Evolutionary conservation across 92 coral and sea anemone genomes (phyloP).

Genomic region (Umimayanthus kanabou): DNA sequence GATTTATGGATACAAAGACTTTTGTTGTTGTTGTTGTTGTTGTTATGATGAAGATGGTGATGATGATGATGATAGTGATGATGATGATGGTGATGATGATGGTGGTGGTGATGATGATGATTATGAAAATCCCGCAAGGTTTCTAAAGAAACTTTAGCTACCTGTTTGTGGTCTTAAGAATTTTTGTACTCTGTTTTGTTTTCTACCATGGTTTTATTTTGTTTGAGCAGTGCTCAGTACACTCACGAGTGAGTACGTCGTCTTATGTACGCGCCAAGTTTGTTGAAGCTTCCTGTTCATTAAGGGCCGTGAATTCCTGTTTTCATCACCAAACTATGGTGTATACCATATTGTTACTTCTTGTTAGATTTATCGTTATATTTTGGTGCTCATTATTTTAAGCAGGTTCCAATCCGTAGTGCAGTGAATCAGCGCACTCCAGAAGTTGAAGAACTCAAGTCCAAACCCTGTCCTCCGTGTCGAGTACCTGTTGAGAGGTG

Average conservation of each 20-base stretch:
- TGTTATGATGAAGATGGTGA: neutral
- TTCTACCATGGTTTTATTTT: no score
- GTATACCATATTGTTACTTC: neutral
- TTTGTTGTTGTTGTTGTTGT: no score
- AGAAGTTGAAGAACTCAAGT: conserved; percentile 33
- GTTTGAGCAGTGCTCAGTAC: no score
- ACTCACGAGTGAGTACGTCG: no score
- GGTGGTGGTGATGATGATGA: neutral
- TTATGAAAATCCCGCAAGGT: conserved; percentile 57
- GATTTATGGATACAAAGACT: no score
- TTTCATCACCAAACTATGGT: no score
- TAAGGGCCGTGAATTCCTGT: no score
- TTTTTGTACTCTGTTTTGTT: conserved; percentile 11
- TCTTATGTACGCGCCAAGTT: no score
- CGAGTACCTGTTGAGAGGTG: conserved; percentile 66
- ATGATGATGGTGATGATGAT: neutral
- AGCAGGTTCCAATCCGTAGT: conserved; percentile 37
- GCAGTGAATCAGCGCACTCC: conserved; percentile 41
- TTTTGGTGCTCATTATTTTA: neutral
- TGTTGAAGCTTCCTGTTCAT: no score
- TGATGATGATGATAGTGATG: no score
- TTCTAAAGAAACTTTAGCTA: conserved; percentile 69
- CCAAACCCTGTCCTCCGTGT: conserved; percentile 73
- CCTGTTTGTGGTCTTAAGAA: conserved; percentile 67
- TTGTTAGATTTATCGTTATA: no score